Evolutionary conservation across 2,797 vertebrate genomes (phyloP).

Genomic region (Taenioides sp.): DNA sequence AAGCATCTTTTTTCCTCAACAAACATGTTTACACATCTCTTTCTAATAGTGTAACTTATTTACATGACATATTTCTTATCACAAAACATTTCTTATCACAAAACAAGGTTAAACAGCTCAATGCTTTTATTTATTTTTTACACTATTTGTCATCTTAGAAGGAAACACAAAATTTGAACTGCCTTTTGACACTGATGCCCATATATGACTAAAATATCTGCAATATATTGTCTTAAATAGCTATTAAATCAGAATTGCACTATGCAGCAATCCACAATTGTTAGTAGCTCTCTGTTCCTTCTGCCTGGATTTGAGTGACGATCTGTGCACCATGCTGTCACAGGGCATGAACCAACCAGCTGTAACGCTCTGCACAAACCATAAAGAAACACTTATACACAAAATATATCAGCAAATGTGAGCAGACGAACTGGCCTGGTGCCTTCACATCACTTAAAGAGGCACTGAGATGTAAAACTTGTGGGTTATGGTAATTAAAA

Average conservation of each 20-base stretch:
- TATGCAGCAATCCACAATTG: slow-evolving; percentile 47
- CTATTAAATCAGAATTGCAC: slow-evolving; percentile 11
- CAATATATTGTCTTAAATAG: slow-evolving; percentile 14
- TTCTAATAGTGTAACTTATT: no score
- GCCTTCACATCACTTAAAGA: slow-evolving; percentile 13
- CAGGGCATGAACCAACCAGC: slow-evolving; percentile 30
- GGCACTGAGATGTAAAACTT: slow-evolving; percentile 9
- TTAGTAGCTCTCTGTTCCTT: slow-evolving; percentile 57
- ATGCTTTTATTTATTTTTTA: no score
- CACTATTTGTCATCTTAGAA: no score
- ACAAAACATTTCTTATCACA: no score
- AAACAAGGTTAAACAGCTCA: no score
- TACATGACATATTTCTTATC: no score
- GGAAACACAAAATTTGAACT: no score
- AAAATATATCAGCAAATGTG: slow-evolving; percentile 18
- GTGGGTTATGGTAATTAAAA: slow-evolving; percentile 49
- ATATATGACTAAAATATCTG: slow-evolving; percentile 7
- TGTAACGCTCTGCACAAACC: slow-evolving; percentile 43
- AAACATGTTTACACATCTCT: no score
- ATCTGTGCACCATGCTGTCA: slow-evolving; percentile 21
- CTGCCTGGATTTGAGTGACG: slow-evolving; percentile 11
- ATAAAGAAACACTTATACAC: slow-evolving; percentile 5
- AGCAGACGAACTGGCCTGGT: slow-evolving; percentile 23
- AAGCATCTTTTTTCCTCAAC: no score
- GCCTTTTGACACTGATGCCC: no score